Conservation (phyloP, 1,140 invertebrate species). For the Drosophila albomicans region DNA sequence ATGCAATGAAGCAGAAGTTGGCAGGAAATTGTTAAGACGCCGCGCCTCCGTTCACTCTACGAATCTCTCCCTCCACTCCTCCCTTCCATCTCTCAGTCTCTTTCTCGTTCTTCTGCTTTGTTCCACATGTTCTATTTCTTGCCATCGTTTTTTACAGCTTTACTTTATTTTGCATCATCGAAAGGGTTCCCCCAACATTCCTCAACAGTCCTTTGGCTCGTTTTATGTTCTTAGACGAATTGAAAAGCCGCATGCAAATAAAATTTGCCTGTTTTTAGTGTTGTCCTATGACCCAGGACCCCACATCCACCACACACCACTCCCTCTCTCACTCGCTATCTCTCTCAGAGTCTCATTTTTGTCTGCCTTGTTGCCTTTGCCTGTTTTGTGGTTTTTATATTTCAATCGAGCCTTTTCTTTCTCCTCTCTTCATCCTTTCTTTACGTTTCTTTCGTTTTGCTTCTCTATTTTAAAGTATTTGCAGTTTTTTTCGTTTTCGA, state of each 20-base stretch:
- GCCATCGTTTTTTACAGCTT: constrained; percentile 57
- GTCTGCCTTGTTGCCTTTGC: constrained; percentile 27
- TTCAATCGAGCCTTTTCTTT: constrained; percentile 60
- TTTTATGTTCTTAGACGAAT: constrained; percentile 79
- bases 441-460: constrained; percentile 5
- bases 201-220: constrained; percentile 27
- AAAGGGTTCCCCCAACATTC: constrained; percentile 67
- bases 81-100: not conserved
- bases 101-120: constrained; percentile 17
- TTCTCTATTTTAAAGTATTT: constrained; percentile 60
- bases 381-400: constrained; percentile 72
- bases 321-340: not conserved
- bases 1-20: constrained; percentile 82
- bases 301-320: not conserved
- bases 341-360: not conserved
- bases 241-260: constrained; percentile 82
- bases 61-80: not conserved
- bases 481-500: constrained; percentile 23
- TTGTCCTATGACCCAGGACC: constrained; percentile 64
- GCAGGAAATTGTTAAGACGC: constrained; percentile 81
- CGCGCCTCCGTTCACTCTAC: constrained; percentile 51
- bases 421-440: not conserved
- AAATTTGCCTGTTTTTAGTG: constrained; percentile 77
- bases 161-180: constrained; percentile 79
- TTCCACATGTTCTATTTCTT: constrained; percentile 23